Conservation (phyloP, 2,888 invertebrate species). For the Agrenia bidenticulata region DNA sequence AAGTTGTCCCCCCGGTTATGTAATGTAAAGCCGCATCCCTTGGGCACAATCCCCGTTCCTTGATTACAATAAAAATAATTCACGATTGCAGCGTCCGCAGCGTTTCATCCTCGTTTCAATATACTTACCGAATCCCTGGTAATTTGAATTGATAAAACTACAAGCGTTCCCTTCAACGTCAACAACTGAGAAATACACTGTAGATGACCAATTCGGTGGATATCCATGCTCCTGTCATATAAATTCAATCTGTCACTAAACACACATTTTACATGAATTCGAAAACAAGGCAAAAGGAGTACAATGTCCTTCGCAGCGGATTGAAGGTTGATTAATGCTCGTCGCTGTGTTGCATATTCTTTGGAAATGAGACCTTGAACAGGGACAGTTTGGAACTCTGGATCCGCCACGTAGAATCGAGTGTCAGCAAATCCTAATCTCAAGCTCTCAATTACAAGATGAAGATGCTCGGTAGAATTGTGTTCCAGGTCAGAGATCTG, state of each 20-base stretch:
- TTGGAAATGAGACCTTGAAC: slow-evolving; percentile 55
- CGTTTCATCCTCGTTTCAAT: slow-evolving; percentile 57
- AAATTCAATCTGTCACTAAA: slow-evolving; percentile 7
- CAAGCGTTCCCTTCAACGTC: slow-evolving; percentile 57
- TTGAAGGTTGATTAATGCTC: slow-evolving; percentile 54
- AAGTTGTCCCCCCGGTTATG: slow-evolving; percentile 53
- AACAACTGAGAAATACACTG: slow-evolving; percentile 56
- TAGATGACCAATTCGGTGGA: slow-evolving; percentile 53
- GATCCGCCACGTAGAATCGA: slow-evolving; percentile 55
- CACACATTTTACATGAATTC: background rate
- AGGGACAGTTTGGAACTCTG: slow-evolving; percentile 53
- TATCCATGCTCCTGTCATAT: slow-evolving; percentile 45
- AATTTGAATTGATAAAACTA: slow-evolving; percentile 58
- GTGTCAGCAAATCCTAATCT: slow-evolving; percentile 57
- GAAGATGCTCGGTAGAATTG: slow-evolving; percentile 56
- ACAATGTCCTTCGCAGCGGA: slow-evolving; percentile 38
- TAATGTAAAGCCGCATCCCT: slow-evolving; percentile 57
- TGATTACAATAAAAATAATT: no score
- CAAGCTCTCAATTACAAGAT: slow-evolving; percentile 56
- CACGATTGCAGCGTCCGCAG: slow-evolving; percentile 58
- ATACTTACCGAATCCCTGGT: slow-evolving; percentile 56
- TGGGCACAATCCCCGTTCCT: slow-evolving; percentile 56
- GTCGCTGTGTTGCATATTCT: slow-evolving; percentile 55
- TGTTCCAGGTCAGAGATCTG: slow-evolving; percentile 55
- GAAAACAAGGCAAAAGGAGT: slow-evolving; percentile 10